Percentiles rank a stretch among this genome's conserved stretches.
Evolutionary conservation across 92 coral and sea anemone genomes (phyloP).

Genomic region (Paramuricea clavata): DNA sequence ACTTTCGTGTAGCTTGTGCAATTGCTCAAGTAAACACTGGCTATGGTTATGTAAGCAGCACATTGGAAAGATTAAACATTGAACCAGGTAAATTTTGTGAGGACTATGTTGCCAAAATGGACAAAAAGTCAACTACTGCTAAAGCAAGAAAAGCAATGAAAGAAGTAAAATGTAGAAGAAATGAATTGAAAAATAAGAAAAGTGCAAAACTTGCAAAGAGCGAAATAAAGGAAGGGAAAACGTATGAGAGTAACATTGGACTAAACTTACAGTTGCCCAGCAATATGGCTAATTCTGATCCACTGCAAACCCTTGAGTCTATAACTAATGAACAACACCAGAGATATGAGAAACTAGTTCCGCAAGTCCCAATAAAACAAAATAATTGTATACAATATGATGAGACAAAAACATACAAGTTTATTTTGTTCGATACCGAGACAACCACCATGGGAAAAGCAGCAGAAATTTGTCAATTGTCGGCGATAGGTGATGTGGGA

Average conservation of each 20-base stretch:
- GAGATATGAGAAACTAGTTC: too few relatives aligned
- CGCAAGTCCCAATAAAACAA: too few relatives aligned
- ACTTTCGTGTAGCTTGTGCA: too few relatives aligned
- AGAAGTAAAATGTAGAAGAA: background rate
- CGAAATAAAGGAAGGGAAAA: background rate
- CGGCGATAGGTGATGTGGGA: constrained; percentile 58
- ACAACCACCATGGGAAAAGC: too few relatives aligned
- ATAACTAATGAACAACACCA: too few relatives aligned
- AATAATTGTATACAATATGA: too few relatives aligned
- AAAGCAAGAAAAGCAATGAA: background rate
- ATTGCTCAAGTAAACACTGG: background rate
- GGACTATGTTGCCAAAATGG: background rate
- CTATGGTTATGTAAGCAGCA: background rate
- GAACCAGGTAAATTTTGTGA: background rate
- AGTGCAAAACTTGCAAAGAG: background rate
- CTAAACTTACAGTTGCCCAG: background rate
- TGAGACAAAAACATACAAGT: too few relatives aligned
- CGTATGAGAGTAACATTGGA: constrained; percentile 17
- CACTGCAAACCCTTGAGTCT: too few relatives aligned
- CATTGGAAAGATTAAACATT: constrained; percentile 3
- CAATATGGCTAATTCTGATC: too few relatives aligned
- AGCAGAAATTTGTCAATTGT: constrained; percentile 66
- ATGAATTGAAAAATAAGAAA: background rate
- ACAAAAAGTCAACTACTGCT: background rate
- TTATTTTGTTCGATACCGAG: too few relatives aligned